Percentiles rank a stretch among this genome's conserved stretches.
These are phyloP conservation scores for Macaria liturata DNA, from an alignment of 2,888 invertebrate species.

Conservation along the genomic window DNA sequence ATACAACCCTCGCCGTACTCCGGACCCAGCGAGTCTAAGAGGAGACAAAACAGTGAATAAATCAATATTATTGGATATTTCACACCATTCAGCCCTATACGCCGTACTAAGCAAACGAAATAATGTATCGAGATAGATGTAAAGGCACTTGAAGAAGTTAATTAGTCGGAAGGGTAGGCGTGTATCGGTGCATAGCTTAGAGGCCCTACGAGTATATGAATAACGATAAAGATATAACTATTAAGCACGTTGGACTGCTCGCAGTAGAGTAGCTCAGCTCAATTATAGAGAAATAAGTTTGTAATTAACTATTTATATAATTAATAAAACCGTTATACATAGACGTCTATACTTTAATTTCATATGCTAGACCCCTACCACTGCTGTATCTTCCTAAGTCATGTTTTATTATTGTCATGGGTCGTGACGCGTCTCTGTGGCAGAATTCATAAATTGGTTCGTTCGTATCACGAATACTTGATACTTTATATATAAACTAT, in stretches of 20 bases:
- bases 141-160: constrained; percentile 22
- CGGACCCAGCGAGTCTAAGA: constrained; percentile 90
- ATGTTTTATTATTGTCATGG: too few relatives aligned
- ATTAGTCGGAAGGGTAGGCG: constrained; percentile 39
- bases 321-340: constrained; percentile 83
- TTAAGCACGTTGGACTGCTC: constrained; percentile 79
- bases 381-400: too few relatives aligned
- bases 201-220: constrained; percentile 40
- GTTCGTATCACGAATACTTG: too few relatives aligned
- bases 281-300: constrained; percentile 80
- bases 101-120: constrained; percentile 1
- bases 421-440: too few relatives aligned
- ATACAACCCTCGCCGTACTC: constrained; percentile 96
- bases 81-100: too few relatives aligned
- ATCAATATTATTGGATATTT: too few relatives aligned
- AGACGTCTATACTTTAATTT: constrained; percentile 49
- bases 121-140: constrained; percentile 27
- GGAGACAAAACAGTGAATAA: too few relatives aligned
- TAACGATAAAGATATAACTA: constrained; percentile 36
- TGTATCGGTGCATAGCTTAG: constrained; percentile 68
- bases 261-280: constrained; percentile 82
- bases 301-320: constrained; percentile 82
- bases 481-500: too few relatives aligned
- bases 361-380: background rate
- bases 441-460: too few relatives aligned